These are phyloP conservation scores for Toxotes jaculatrix DNA, from an alignment of 2,113 vertebrate species.

Conservation along the genomic window DNA sequence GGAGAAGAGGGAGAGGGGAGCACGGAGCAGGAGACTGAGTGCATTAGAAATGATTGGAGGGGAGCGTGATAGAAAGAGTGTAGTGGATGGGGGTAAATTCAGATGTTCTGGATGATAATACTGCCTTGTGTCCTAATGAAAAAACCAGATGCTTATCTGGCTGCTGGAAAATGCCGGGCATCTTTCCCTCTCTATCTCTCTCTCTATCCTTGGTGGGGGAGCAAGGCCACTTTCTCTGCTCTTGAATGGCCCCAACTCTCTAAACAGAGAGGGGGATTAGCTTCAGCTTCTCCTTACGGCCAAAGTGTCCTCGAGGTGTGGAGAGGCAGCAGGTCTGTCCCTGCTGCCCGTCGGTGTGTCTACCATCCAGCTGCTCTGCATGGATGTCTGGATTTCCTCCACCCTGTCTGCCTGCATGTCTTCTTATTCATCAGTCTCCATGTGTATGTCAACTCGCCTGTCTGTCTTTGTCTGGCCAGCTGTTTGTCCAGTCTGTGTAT, in stretches of 20 bases:
- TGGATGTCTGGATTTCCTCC: slow-evolving; percentile 28
- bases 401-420: slow-evolving; percentile 6
- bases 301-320: slow-evolving; percentile 57
- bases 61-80: slow-evolving; percentile 38
- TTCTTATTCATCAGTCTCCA: slow-evolving; percentile 29
- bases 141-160: slow-evolving; percentile 63
- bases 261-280: slow-evolving; percentile 49
- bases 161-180: slow-evolving; percentile 50
- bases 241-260: slow-evolving; percentile 52
- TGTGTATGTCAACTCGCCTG: slow-evolving; percentile 19
- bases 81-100: slow-evolving; percentile 59
- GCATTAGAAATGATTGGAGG: slow-evolving; percentile 66
- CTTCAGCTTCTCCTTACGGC: slow-evolving; percentile 53
- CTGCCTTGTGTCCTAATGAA: slow-evolving; percentile 63
- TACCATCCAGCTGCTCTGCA: slow-evolving; percentile 33
- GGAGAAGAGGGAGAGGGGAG: not conserved
- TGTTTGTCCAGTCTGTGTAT: slow-evolving; percentile 60
- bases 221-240: slow-evolving; percentile 45
- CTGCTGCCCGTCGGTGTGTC: slow-evolving; percentile 28
- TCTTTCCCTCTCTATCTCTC: slow-evolving; percentile 5
- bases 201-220: not conserved
- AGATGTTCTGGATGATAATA: slow-evolving; percentile 74
- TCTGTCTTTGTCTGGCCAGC: slow-evolving; percentile 39
- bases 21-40: slow-evolving; percentile 19
- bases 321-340: slow-evolving; percentile 42